phyloP scores from a whole-genome alignment of 1,140 invertebrate genomes.

The Trachymyrmex septentrionalis region DNA sequence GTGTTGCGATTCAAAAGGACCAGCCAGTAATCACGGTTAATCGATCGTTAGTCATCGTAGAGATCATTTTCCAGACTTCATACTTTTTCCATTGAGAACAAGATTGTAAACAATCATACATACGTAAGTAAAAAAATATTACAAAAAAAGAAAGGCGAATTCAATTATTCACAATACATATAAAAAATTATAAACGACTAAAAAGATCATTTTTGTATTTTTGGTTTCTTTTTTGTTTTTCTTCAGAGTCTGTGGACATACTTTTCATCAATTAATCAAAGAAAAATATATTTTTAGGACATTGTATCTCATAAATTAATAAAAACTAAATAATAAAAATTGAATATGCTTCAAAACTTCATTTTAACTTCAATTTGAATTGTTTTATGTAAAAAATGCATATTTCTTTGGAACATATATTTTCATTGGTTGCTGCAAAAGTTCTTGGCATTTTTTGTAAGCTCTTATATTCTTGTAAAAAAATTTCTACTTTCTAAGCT shows the following conservation, averaged over 20 bases:
- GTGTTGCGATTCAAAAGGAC: slow-evolving; percentile 35
- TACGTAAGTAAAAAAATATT: background rate
- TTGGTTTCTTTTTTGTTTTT: background rate
- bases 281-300: background rate
- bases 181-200: slow-evolving; percentile 26
- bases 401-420: background rate
- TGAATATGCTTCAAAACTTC: background rate
- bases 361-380: background rate
- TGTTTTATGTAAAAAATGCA: background rate
- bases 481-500: background rate
- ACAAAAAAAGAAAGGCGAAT: background rate
- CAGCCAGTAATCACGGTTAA: slow-evolving; percentile 43
- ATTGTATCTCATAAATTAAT: background rate
- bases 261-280: too few species aligned
- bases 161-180: background rate
- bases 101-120: background rate
- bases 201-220: slow-evolving; percentile 28
- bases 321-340: background rate
- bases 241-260: background rate
- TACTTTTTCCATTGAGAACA: background rate
- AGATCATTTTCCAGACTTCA: background rate
- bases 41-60: slow-evolving; percentile 45
- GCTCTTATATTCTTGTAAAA: slow-evolving; percentile 11
- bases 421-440: slow-evolving; percentile 17
- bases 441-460: background rate